Base-by-base conservation (phyloP, 2,888 invertebrate species). In the Meandrusa payeni region DNA sequence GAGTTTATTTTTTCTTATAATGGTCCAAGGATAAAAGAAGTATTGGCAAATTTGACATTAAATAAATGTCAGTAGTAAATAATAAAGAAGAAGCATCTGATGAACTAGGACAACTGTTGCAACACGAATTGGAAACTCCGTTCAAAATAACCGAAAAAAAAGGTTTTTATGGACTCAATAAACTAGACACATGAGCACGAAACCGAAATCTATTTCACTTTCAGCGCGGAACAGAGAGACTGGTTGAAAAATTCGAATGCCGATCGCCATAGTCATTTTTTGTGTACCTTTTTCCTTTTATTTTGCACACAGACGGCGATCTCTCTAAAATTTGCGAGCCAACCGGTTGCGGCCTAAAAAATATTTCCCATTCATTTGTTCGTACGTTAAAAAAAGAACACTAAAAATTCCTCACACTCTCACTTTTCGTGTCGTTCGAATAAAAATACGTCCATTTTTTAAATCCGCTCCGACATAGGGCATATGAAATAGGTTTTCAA, bases 361-460 rank as follows among this genome's bases (percentile, higher is more conserved):
- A 63, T 64, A 43, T 55, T 61, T 55, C 61, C 56, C 65, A 66
- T 66, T 68, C 60, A 61, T 63, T 55, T 57, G 59, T 57, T 51
- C 53, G 60, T 37, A 48, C 56, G 50, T 52, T 54, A 59, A 64
- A 66, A 65, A 58, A 57, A 54, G 19, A 10, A 27, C 49, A 60
- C 56, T 57, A 61, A 61, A 62, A 65, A 64, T 37, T 61, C 57
- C 59, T 55, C 53, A 50, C 56, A 64, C 68, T 64, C 53, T 68
- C 68, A 51, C 64, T 64, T 60, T 63, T 57, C 52, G 50, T 53
- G 57, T 57, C 59, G 64, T 61, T 64, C 64, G 61, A 66, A 66
- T 66, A 63, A 64, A 65, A 65, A 61, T 55, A 51, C 59, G 47
- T 52, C 39, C 48, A 50, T 51, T 54, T 52, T 47, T 55, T 53